phyloP scores from a whole-genome alignment of 2,888 invertebrate genomes.

The Drosophila glabriapex region DNA sequence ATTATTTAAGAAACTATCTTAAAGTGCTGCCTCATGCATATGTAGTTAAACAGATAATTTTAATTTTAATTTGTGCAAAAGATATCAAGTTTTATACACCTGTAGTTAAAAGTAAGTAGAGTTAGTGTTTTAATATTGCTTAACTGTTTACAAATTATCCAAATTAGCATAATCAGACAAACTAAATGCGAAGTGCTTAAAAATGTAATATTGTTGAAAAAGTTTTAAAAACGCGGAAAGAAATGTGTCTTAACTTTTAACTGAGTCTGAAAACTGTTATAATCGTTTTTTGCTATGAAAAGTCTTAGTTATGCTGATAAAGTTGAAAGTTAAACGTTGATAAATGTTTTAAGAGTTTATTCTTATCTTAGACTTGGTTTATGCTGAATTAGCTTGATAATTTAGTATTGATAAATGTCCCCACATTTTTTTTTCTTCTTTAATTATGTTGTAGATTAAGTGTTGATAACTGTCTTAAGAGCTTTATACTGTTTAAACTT shows the following conservation, averaged over 20 bases:
- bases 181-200: neutral
- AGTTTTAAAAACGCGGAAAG: accelerated
- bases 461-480: neutral
- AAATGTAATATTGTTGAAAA: neutral
- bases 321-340: neutral
- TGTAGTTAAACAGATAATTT: neutral
- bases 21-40: no score
- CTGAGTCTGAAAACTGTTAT: neutral
- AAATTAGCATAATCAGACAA: neutral
- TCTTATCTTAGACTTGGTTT: neutral
- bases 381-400: neutral
- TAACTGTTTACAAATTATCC: neutral
- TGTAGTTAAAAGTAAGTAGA: neutral
- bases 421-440: neutral
- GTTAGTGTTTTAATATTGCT: neutral
- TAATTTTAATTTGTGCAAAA: neutral
- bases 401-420: neutral
- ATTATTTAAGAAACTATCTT: no score
- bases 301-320: neutral
- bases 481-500: neutral
- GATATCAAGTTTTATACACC: neutral
- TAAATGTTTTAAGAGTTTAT: neutral
- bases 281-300: neutral
- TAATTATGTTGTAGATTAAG: neutral
- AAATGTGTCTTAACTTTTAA: neutral